Percentiles rank a stretch among this genome's conserved stretches.
Evolutionary conservation across 2,113 vertebrate genomes (phyloP).

Genomic region (Silurus asotus): DNA sequence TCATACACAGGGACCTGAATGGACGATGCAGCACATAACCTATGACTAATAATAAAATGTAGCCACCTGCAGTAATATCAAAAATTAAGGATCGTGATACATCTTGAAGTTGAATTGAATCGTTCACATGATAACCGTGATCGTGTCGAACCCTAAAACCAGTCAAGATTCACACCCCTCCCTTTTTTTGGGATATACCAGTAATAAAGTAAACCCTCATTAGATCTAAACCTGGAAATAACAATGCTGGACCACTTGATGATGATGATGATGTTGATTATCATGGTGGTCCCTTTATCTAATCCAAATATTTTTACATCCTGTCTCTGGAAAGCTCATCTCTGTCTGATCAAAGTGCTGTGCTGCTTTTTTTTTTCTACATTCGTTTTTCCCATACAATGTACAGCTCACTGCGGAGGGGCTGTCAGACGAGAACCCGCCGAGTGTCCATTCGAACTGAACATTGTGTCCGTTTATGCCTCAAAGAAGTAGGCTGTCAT

Average conservation of each 20-base stretch:
- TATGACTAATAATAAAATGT: no score
- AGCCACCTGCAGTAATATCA: no score
- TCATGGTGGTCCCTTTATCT: background rate
- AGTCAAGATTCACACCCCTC: no score
- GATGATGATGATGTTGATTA: background rate
- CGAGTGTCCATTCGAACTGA: background rate
- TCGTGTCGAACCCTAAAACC: no score
- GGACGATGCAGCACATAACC: no score
- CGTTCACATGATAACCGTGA: no score
- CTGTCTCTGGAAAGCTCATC: background rate
- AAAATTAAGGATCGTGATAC: no score
- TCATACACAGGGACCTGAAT: no score
- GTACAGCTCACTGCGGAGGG: constrained; percentile 23
- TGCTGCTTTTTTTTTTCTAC: background rate
- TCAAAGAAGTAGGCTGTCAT: constrained; percentile 31
- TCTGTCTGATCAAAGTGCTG: background rate
- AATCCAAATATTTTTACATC: background rate
- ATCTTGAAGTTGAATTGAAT: no score
- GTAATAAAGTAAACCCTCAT: no score
- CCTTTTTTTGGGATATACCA: no score
- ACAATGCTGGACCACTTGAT: background rate
- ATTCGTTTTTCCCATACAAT: background rate
- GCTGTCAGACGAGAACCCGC: constrained; percentile 23
- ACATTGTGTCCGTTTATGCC: constrained; percentile 16
- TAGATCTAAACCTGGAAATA: no score